Base-by-base conservation (phyloP, 2,888 invertebrate genomes). In the Hyposoter dolosus region DNA sequence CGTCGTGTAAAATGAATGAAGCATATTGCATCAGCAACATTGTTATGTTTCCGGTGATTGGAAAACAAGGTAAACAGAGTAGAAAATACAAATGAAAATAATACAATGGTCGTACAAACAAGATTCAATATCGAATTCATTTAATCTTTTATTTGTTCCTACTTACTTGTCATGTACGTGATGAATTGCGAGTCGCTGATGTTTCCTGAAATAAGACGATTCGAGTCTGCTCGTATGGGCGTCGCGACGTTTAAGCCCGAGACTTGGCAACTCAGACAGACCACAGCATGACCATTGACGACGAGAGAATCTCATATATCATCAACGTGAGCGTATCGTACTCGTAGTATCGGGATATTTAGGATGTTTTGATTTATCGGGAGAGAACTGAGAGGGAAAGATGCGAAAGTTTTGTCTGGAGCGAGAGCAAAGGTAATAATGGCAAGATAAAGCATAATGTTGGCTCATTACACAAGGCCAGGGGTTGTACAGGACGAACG, bases 81-180 rank as follows among this genome's bases (percentile, higher is more conserved):
- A 1, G 1, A 28, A 12, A 28, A 15, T 4, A 28, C 9, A 28
- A 15, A 60, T 15, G 15, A 15, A 60, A 60, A 28, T 15, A 28
- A 28, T 28, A 60, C 4, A 60, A 60, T 60, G 15, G 6, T 15
- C 12, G 28, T 3, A 15, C 28, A 28, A 60, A 60, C 28, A 15
- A 28, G 28, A 28, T 15, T 28, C 0, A 60, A 60, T 15, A 28
- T 28, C 15, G 5, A 60, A 28, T 28, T 60, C 6, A 5, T 69
- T 12, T 47, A 3, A 32, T 43, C 40, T 10, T 9, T 43, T 23
- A 23, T 56, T 43, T 15, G 15, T 15, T 53, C 1, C 71, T 82
- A 94, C 94, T 94, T 93, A 94, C 94, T 94, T 91, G 94, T 93
- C 93, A 94, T 92, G 91, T 94, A 94, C 84, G 93, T 93, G 93